Percentiles rank a stretch among this genome's conserved stretches.
These are phyloP conservation scores for Samia ricini DNA, from an alignment of 1,140 invertebrate species.

Conservation along the genomic window DNA sequence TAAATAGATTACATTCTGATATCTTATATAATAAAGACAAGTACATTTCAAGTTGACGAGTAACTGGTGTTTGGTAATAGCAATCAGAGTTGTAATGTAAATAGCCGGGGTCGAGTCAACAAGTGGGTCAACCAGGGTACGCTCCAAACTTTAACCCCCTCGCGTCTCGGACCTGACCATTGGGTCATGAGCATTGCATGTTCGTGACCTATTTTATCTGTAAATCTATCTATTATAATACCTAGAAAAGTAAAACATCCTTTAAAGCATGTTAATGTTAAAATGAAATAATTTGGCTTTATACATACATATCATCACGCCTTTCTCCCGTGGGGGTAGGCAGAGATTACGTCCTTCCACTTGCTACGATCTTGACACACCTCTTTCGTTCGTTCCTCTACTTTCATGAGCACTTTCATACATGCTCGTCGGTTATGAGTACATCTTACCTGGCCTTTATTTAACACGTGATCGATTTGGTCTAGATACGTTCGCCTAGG, in stretches of 20 bases:
- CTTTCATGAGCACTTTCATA: too few species aligned
- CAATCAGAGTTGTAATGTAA: conserved; percentile 67
- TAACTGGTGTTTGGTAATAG: conserved; percentile 38
- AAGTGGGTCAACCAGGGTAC: conserved; percentile 68
- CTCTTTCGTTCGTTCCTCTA: too few species aligned
- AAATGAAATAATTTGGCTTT: background rate
- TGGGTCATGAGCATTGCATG: conserved; percentile 63
- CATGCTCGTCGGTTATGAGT: too few species aligned
- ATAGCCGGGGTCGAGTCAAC: conserved; percentile 57
- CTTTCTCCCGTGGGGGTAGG: too few species aligned
- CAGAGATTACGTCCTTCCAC: too few species aligned
- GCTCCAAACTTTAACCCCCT: conserved; percentile 17
- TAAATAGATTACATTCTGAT: background rate
- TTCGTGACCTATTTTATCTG: conserved; percentile 71
- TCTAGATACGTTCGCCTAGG: too few species aligned
- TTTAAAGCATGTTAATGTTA: too few species aligned
- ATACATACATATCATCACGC: too few species aligned
- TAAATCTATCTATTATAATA: conserved; percentile 6
- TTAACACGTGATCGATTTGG: too few species aligned
- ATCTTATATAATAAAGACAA: conserved; percentile 10
- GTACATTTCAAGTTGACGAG: conserved; percentile 27
- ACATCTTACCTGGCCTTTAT: too few species aligned
- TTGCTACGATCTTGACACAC: too few species aligned
- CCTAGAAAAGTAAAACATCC: too few species aligned
- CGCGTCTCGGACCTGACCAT: conserved; percentile 24